These are phyloP conservation scores for Mesopsocus fuscifrons DNA, from an alignment of 2,888 invertebrate genomes.

Conservation along the genomic window DNA sequence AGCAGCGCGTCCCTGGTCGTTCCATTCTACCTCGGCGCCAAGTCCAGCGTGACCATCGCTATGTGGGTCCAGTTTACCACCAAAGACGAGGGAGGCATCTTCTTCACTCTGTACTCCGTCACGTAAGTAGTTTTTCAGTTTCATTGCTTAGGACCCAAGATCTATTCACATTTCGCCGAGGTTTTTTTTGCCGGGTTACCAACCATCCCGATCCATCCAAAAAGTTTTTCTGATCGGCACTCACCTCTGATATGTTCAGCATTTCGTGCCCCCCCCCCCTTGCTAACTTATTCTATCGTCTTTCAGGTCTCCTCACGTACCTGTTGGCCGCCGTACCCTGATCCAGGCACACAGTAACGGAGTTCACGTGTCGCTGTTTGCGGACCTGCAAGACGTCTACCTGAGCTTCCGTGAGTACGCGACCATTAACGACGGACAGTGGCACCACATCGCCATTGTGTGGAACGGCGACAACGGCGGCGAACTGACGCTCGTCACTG, in stretches of 20 bases:
- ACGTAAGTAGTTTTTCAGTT: conserved; percentile 46
- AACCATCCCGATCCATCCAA: too few species aligned
- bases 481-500: conserved; percentile 77
- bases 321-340: conserved; percentile 56
- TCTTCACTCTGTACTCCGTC: conserved; percentile 83
- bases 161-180: too few species aligned
- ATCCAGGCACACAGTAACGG: conserved; percentile 85
- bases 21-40: conserved; percentile 58
- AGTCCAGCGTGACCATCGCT: conserved; percentile 67
- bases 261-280: conserved; percentile 10
- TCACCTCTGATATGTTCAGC: too few species aligned
- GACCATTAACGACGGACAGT: conserved; percentile 86
- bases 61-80: conserved; percentile 94
- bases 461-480: conserved; percentile 82
- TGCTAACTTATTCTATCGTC: conserved; percentile 1
- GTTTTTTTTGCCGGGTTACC: too few species aligned
- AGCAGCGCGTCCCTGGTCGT: conserved; percentile 86
- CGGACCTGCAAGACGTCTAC: conserved; percentile 74
- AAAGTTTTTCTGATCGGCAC: too few species aligned
- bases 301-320: conserved; percentile 55
- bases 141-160: too few species aligned
- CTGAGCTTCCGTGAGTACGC: conserved; percentile 80
- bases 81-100: conserved; percentile 79
- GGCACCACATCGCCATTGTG: conserved; percentile 91
- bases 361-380: conserved; percentile 78